Evolutionary conservation across 2,888 invertebrate genomes (phyloP).

Genomic region (Lydus trimaculatus): DNA sequence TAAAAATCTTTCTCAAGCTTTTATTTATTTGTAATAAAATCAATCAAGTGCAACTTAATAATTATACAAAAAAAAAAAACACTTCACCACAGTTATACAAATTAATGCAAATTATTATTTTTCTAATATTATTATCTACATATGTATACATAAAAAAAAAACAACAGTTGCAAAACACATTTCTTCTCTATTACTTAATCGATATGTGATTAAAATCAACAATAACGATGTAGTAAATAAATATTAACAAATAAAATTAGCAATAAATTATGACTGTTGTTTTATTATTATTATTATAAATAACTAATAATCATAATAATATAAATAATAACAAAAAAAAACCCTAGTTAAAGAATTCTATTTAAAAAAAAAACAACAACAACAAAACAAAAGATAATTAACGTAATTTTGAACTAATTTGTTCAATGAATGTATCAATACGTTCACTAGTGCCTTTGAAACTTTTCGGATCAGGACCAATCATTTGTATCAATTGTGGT

Average conservation of each 20-base stretch:
- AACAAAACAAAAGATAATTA: conserved; percentile 38
- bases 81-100: not conserved
- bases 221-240: not conserved
- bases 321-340: conserved; percentile 14
- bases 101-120: not conserved
- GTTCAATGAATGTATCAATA: conserved; percentile 81
- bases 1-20: not conserved
- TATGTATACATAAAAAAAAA: not conserved
- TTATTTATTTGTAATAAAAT: not conserved
- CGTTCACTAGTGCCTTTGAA: conserved; percentile 83
- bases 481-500: conserved; percentile 88
- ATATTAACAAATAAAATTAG: conserved; percentile 14
- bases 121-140: not conserved
- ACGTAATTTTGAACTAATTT: conserved; percentile 72
- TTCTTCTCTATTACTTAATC: not conserved
- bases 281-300: not conserved
- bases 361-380: not conserved
- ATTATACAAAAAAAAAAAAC: not conserved
- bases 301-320: conserved; percentile 10
- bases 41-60: conserved; percentile 1
- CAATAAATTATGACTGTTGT: conserved; percentile 2
- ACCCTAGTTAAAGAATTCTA: too few relatives aligned
- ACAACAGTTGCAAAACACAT: not conserved
- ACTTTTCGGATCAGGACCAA: conserved; percentile 85
- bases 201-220: not conserved